These are phyloP conservation scores for Drosophila rufa DNA, from an alignment of 1,140 invertebrate genomes.

Conservation along the genomic window DNA sequence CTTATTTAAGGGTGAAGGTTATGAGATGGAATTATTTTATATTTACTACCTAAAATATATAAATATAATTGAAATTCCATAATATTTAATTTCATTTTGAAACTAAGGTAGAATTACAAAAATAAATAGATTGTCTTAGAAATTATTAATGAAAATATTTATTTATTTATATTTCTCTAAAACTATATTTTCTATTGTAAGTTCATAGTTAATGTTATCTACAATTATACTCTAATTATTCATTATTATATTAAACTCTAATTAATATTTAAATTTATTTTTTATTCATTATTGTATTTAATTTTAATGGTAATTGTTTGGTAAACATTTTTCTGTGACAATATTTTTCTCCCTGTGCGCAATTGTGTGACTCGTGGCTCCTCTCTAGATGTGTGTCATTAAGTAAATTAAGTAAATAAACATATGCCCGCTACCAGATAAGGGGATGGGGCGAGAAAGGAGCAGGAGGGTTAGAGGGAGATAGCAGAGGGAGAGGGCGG, in stretches of 20 bases:
- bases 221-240: neutral
- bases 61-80: too few relatives aligned
- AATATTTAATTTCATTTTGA: too few relatives aligned
- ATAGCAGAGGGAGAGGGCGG: neutral
- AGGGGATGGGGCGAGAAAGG: slow-evolving; percentile 16
- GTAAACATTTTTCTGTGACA: too few relatives aligned
- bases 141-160: too few relatives aligned
- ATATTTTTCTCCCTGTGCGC: slow-evolving; percentile 7
- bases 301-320: too few relatives aligned
- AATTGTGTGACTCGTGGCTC: slow-evolving; percentile 50
- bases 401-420: slow-evolving; percentile 85
- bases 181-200: neutral
- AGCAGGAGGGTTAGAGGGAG: slow-evolving; percentile 1
- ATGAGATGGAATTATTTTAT: too few relatives aligned
- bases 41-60: too few relatives aligned
- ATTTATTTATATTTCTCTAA: too few relatives aligned
- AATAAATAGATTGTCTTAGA: too few relatives aligned
- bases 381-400: slow-evolving; percentile 67
- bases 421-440: slow-evolving; percentile 72
- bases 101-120: too few relatives aligned
- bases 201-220: neutral
- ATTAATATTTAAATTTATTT: too few relatives aligned
- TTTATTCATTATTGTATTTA: neutral
- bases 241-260: too few relatives aligned
- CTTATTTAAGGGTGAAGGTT: neutral